Percentiles rank a stretch among this genome's conserved stretches.
Conservation (phyloP, 2,113 vertebrate genomes). For the Xiphias gladius region DNA sequence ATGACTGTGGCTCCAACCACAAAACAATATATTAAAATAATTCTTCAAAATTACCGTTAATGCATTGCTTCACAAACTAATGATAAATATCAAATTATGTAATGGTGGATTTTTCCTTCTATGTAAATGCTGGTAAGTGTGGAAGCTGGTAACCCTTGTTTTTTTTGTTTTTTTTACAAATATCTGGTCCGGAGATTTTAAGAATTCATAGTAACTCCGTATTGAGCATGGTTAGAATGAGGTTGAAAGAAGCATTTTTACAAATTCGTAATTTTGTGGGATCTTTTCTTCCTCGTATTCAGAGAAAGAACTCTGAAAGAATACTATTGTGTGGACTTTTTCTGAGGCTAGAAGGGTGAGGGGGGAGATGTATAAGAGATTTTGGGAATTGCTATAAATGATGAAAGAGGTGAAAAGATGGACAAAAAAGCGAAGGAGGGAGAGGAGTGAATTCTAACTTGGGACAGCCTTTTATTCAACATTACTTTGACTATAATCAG, state of each 20-base stretch:
- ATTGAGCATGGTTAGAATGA: too few species aligned
- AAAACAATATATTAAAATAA: too few species aligned
- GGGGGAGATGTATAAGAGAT: slow-evolving; percentile 5
- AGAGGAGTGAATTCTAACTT: not conserved
- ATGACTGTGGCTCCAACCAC: not conserved
- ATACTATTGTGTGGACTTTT: too few species aligned
- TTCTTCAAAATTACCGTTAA: not conserved
- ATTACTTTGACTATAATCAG: not conserved
- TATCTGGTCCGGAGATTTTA: too few species aligned
- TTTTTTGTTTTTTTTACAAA: too few species aligned
- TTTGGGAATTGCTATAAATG: slow-evolving; percentile 3
- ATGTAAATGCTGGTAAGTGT: too few species aligned
- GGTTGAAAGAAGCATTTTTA: too few species aligned
- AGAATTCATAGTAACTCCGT: too few species aligned
- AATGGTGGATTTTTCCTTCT: too few species aligned
- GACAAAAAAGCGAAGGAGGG: not conserved
- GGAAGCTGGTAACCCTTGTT: too few species aligned
- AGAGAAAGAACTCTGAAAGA: not conserved
- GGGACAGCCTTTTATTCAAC: not conserved
- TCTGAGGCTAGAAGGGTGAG: not conserved
- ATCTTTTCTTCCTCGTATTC: not conserved
- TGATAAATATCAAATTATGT: too few species aligned
- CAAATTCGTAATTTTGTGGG: not conserved
- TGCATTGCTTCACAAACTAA: not conserved
- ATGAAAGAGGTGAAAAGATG: slow-evolving; percentile 16